Conservation (phyloP, 2,888 invertebrate genomes). For the Drosophila prostipennis region DNA sequence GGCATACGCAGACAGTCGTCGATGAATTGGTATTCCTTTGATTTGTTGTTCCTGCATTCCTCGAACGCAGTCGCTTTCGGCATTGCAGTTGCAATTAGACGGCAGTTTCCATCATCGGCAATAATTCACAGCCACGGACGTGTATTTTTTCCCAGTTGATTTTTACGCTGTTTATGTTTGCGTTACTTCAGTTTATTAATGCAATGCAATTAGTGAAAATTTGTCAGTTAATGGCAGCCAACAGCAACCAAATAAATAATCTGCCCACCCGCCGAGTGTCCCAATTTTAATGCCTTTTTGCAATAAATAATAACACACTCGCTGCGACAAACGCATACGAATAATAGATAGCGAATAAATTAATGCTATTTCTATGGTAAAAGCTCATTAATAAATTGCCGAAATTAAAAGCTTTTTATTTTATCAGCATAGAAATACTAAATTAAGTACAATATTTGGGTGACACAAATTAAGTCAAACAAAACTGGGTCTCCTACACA, state of each 20-base stretch:
- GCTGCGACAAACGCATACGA: slow-evolving; percentile 9
- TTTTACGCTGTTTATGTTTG: slow-evolving; percentile 37
- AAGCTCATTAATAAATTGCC: slow-evolving; percentile 69
- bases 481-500: slow-evolving; percentile 45
- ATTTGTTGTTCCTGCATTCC: slow-evolving; percentile 58
- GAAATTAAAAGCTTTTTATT: slow-evolving; percentile 64
- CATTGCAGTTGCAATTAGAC: slow-evolving; percentile 62
- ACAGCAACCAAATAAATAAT: slow-evolving; percentile 79
- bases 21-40: slow-evolving; percentile 67
- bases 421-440: slow-evolving; percentile 23
- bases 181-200: slow-evolving; percentile 71
- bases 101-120: slow-evolving; percentile 52
- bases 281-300: slow-evolving; percentile 80
- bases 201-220: slow-evolving; percentile 76
- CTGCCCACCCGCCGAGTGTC: slow-evolving; percentile 19
- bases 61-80: slow-evolving; percentile 28
- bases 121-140: slow-evolving; percentile 46
- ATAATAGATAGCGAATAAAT: slow-evolving; percentile 38
- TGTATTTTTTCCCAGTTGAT: slow-evolving; percentile 35
- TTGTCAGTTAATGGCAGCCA: slow-evolving; percentile 76
- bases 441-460: slow-evolving; percentile 49
- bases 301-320: slow-evolving; percentile 64
- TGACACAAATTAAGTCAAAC: slow-evolving; percentile 33
- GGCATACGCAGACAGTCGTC: slow-evolving; percentile 70
- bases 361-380: slow-evolving; percentile 59